Conservation (phyloP, 2,888 invertebrate species). For the Xiphydria camelus region DNA sequence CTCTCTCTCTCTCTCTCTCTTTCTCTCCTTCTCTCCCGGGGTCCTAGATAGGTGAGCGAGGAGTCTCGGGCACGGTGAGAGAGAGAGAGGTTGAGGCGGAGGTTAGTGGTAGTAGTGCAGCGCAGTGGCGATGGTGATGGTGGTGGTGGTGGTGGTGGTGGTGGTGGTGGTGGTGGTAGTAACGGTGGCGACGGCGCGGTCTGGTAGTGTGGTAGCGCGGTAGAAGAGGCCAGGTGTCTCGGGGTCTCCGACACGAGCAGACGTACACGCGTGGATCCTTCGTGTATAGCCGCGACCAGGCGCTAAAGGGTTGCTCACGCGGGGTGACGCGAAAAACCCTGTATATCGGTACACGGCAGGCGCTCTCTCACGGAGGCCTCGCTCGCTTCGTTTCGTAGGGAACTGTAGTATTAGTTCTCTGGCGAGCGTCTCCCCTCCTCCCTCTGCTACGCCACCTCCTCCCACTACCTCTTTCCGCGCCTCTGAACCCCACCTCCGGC, state of each 20-base stretch:
- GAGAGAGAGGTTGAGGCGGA: conserved; percentile 20
- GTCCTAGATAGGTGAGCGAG: conserved; percentile 35
- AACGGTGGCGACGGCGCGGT: conserved; percentile 7
- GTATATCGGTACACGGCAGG: not conserved
- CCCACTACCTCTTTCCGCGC: conserved; percentile 16
- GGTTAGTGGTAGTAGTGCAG: conserved; percentile 44
- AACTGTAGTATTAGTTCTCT: conserved; percentile 10
- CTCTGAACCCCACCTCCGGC: conserved; percentile 15
- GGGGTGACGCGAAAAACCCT: not conserved
- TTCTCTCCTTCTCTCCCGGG: conserved; percentile 12
- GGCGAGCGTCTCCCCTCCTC: conserved; percentile 7
- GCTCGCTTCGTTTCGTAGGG: conserved; percentile 13
- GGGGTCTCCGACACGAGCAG: conserved; percentile 6
- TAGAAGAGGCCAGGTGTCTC: conserved; percentile 21
- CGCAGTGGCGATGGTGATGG: conserved; percentile 60
- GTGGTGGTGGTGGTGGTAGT: conserved; percentile 23
- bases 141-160: conserved; percentile 57
- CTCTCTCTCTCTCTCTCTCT: conserved; percentile 16
- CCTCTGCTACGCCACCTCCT: conserved; percentile 49
- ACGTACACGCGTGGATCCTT: conserved; percentile 4
- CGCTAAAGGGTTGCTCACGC: conserved; percentile 17
- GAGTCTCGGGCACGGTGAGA: conserved; percentile 16
- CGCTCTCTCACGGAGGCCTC: conserved; percentile 1
- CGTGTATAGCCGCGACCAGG: conserved; percentile 14
- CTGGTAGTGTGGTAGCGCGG: conserved; percentile 13